Evolutionary conservation across 2,888 invertebrate genomes (phyloP), one percentile per base, ranked within the genome.

Genomic region (Polyommatus iphigenia): DNA sequence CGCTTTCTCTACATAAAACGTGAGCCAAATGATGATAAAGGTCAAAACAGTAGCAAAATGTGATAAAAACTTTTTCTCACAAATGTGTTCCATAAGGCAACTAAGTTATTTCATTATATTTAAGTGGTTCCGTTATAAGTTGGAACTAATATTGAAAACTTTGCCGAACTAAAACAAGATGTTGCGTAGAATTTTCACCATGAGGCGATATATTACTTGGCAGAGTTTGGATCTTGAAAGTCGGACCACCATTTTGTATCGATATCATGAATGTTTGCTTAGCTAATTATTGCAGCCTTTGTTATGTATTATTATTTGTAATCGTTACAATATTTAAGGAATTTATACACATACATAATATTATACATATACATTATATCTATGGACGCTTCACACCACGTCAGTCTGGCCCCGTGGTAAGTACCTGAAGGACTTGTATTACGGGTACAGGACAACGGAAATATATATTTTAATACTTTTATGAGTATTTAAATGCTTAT

Each of bases 71-170:
- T 67, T 67, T 67, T 67, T 67, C 67, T 29, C 67, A 67, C 29
- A 67, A 67, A 67, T 67, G 29, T 67, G 29, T 29, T 20, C 41
- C 46, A 41, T 46, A 29, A 29, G 41, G 73, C 24, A 73, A 46
- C 46, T 20, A 73, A 73, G 73, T 73, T 73, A 73, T 73, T 73
- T 73, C 73, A 73, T 73, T 73, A 73, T 73, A 73, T 73, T 73
- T 73, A 73, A 15, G 73, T 24, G 73, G 73, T 46, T 73, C 41
- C 20, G 24, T 46, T 41, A 41, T 72, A 41, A 72, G 72, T 72
- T 72, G n/a, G 20, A 41, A 72, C 72, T 72, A 72, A 72, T 72
- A 72, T 72, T 72, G 73, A 36, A 41, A 73, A 73, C 73, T 73
- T 73, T 72, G 72, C 72, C 15, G 29, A 67, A 67, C 67, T 67